These are phyloP conservation scores for Micrasema minimum DNA, from an alignment of 1,140 invertebrate species.

Conservation along the genomic window DNA sequence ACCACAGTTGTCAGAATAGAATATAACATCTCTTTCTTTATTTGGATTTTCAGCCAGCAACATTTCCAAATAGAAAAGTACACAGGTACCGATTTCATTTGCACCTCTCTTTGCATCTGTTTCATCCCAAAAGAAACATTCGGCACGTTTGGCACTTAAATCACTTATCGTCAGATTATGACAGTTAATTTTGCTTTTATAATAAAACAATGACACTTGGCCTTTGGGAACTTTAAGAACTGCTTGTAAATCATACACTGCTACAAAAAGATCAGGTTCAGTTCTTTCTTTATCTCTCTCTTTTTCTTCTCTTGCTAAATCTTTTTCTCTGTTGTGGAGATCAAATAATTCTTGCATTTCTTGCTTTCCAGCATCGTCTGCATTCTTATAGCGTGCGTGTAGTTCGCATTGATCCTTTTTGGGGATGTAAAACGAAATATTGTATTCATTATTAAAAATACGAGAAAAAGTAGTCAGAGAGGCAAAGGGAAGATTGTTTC, in stretches of 20 bases:
- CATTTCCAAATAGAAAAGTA: conserved; percentile 29
- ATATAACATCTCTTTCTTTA: conserved; percentile 56
- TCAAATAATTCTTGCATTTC: neutral
- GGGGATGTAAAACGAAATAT: neutral
- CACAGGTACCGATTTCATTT: conserved; percentile 55
- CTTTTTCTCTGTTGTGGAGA: too few relatives aligned
- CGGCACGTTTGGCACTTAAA: conserved; percentile 51
- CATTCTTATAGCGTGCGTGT: neutral
- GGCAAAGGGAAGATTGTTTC: neutral
- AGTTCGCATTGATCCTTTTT: neutral
- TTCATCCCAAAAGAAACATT: conserved; percentile 56
- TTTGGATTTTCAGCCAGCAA: neutral
- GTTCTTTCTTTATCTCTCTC: neutral
- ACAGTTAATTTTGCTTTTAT: conserved; percentile 55
- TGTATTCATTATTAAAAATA: neutral
- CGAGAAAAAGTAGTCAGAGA: neutral
- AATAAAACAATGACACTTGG: conserved; percentile 53
- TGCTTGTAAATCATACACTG: conserved; percentile 46
- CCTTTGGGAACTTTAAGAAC: conserved; percentile 55
- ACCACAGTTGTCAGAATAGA: conserved; percentile 59
- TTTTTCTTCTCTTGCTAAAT: neutral
- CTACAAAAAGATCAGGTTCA: neutral
- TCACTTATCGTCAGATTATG: conserved; percentile 58
- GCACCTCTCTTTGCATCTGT: conserved; percentile 54
- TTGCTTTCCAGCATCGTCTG: neutral